phyloP scores from a whole-genome alignment of 2,113 vertebrate genomes.

The Halcyon senegalensis region DNA sequence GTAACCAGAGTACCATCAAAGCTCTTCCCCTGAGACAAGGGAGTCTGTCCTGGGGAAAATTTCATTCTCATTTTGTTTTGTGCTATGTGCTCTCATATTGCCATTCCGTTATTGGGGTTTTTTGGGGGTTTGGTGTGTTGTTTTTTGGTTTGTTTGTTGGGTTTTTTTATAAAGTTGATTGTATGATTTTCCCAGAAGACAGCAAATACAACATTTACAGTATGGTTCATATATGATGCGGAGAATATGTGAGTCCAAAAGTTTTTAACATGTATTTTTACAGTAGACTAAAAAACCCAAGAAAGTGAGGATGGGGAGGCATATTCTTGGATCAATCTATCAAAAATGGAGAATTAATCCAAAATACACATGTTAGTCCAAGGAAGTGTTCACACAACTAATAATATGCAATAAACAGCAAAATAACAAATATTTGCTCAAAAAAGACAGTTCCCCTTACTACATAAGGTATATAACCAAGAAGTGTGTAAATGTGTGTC shows the following conservation, averaged over 20 bases:
- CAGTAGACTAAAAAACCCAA: not conserved
- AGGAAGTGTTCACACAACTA: not conserved
- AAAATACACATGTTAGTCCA: not conserved
- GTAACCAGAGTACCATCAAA: not conserved
- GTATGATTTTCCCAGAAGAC: not conserved
- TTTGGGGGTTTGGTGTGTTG: too few relatives aligned
- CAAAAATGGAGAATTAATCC: not conserved
- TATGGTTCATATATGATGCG: not conserved
- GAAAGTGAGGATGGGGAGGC: not conserved
- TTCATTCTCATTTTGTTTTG: not conserved
- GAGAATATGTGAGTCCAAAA: not conserved
- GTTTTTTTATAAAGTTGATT: not conserved
- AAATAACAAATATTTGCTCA: not conserved
- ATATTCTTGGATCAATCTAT: not conserved
- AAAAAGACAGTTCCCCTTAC: not conserved
- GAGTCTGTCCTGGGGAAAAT: not conserved
- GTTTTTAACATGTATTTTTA: not conserved
- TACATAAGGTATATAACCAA: not conserved
- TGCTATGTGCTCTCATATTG: not conserved
- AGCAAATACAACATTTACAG: not conserved
- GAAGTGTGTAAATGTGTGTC: not conserved
- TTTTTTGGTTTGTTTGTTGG: too few relatives aligned
- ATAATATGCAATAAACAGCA: not conserved
- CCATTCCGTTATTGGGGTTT: not conserved
- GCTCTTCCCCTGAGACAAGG: not conserved